Evolutionary conservation across 1,140 invertebrate genomes (phyloP), one percentile per base, ranked within the genome.

Genomic region (Drosophila nikananu): DNA sequence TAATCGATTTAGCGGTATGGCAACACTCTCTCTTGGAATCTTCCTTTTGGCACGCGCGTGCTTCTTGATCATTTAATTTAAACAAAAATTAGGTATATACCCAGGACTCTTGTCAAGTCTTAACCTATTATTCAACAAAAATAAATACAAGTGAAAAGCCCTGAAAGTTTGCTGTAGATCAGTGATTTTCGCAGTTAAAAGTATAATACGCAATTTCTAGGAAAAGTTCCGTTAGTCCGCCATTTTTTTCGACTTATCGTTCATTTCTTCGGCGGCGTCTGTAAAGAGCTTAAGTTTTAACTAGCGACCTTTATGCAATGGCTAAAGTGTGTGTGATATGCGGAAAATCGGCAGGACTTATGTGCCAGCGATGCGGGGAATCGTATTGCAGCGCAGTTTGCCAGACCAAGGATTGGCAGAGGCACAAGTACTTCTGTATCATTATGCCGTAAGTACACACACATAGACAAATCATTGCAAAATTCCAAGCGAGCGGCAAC

Each of bases 301-400:
- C 12, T 5, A 4, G 1, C n/a, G 12, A 44, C n/a, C n/a, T 48
- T 10, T 15, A 19, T 6, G 5, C 49, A 61, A 54, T 57, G 54
- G 21, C 15, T 10, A 21, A 2, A 9, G 0, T 9, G 3, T 87
- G 83, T 35, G 32, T 30, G 6, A 13, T 75, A 17, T 87, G 83
- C 15, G 77, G 77, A 6, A 41, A 15, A 7, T 3, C 3, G 1
- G 13, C 62, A 2, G 7, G 2, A 3, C 27, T 81, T 12, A 81
- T 81, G 84, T 89, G 84, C 60, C 59, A 90, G 30, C 81, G 84
- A n/a, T 89, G 84, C 41, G 44, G 19, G 9, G 84, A 90, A 25
- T 19, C 58, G 1, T 89, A 89, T 41, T 89, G 84, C 54, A 61
- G 25, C 23, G 57, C 30, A 0, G 9, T 21, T 0, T 89, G 84